These are phyloP conservation scores for Maconellicoccus hirsutus DNA, from an alignment of 1,140 invertebrate species.

Conservation along the genomic window DNA sequence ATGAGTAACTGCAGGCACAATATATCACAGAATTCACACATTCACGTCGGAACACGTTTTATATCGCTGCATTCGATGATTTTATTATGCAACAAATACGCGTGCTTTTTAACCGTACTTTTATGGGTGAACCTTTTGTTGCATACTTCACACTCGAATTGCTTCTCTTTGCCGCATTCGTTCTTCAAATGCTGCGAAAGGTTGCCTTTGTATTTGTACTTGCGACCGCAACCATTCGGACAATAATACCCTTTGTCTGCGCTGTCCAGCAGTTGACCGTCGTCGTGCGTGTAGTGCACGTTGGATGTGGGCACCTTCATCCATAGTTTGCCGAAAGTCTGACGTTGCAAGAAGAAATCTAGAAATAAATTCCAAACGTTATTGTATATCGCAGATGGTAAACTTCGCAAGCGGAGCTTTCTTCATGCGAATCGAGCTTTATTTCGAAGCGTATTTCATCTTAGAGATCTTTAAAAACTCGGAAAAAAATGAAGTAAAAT, in stretches of 20 bases:
- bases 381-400: no score
- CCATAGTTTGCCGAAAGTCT: slow-evolving; percentile 1
- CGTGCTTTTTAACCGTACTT: slow-evolving; percentile 28
- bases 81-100: slow-evolving; percentile 22
- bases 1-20: neutral
- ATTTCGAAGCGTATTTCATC: no score
- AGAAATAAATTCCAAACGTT: neutral
- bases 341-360: neutral
- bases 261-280: neutral
- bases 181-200: slow-evolving; percentile 41
- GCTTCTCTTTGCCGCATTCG: slow-evolving; percentile 39
- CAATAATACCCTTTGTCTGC: slow-evolving; percentile 15
- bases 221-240: slow-evolving; percentile 26
- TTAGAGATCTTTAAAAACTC: no score
- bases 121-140: slow-evolving; percentile 27
- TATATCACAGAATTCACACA: neutral
- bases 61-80: slow-evolving; percentile 24
- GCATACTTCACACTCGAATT: slow-evolving; percentile 35
- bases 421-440: no score
- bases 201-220: slow-evolving; percentile 35
- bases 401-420: no score
- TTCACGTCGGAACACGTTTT: neutral
- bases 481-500: no score
- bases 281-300: neutral
- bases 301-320: neutral